Evolutionary conservation across 2,113 vertebrate species (phyloP), one percentile per base, ranked within the genome.

Genomic region (Theristicus caerulescens): DNA sequence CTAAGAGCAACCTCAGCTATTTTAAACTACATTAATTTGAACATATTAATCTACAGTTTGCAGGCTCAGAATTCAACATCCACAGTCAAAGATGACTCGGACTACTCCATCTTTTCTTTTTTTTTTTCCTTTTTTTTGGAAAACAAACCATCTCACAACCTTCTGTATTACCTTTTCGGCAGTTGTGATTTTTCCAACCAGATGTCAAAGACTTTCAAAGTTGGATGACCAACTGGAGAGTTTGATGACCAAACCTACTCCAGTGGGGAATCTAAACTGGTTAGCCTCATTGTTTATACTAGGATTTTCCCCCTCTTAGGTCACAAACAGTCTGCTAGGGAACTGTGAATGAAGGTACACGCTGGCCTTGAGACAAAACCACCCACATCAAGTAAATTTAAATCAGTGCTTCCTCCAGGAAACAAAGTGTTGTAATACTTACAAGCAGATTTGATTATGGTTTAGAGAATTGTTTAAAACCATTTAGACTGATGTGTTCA

Each of bases 311-410:
- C 64, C 24, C 55, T 74, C 47, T 79, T 73, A 79, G 86, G 86
- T 69, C 42, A 3, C 86, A 46, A 80, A 70, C 38, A 79, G 58
- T 80, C 74, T 87, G 67, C 38, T 58, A 78, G 32, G 52, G 77
- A 94, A n/a, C 47, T 78, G 38, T 26, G 36, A 95, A 92, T 83
- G 72, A 83, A 94, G 62, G 92, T 93, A 88, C 79, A 54, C 1
- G 9, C 88, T 95, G 90, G 93, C 87, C 79, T 95, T 86, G 51
- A 93, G 85, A 95, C 76, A 96, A 93, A 90, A 80, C 85, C 72
- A 90, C 82, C 85, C 92, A 96, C 90, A 90, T 70, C 31, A 90
- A 90, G 52, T 70, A 91, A 85, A 90, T 91, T 88, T 77, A 83
- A 82, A 91, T 70, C 91, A 90, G 62, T 44, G 58, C 59, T 91